These are phyloP conservation scores for Apotomis turbidana DNA, from an alignment of 2,888 invertebrate genomes.

Conservation along the genomic window DNA sequence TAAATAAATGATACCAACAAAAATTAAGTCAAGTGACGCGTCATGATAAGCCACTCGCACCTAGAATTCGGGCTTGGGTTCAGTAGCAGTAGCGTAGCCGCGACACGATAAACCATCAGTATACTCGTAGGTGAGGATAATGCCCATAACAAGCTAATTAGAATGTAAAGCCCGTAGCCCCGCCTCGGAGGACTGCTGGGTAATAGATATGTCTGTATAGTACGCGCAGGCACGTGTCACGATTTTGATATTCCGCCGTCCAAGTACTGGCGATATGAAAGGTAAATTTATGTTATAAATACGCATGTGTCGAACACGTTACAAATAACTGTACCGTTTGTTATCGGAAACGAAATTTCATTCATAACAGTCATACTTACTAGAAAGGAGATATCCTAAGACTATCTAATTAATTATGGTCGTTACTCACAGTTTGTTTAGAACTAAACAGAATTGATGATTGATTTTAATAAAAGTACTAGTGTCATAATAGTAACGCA, in stretches of 20 bases:
- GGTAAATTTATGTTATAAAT: not conserved
- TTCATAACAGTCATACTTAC: too few species aligned
- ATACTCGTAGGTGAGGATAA: conserved; percentile 51
- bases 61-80: not conserved
- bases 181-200: conserved; percentile 20
- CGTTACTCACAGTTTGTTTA: too few species aligned
- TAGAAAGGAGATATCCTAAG: too few species aligned
- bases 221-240: conserved; percentile 61
- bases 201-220: conserved; percentile 41
- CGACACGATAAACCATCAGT: conserved; percentile 46
- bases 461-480: too few species aligned
- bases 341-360: too few species aligned
- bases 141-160: conserved; percentile 65
- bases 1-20: too few species aligned
- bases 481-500: too few species aligned
- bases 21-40: not conserved
- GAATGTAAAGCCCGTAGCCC: conserved; percentile 63
- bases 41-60: not conserved
- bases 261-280: conserved; percentile 2
- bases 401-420: too few species aligned
- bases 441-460: too few species aligned
- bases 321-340: too few species aligned
- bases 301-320: not conserved
- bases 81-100: conserved; percentile 6
- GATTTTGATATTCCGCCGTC: conserved; percentile 47